Percentiles rank a stretch among this genome's conserved stretches.
Evolutionary conservation across 1,140 invertebrate genomes (phyloP).

Genomic region (Pissodes strobi): DNA sequence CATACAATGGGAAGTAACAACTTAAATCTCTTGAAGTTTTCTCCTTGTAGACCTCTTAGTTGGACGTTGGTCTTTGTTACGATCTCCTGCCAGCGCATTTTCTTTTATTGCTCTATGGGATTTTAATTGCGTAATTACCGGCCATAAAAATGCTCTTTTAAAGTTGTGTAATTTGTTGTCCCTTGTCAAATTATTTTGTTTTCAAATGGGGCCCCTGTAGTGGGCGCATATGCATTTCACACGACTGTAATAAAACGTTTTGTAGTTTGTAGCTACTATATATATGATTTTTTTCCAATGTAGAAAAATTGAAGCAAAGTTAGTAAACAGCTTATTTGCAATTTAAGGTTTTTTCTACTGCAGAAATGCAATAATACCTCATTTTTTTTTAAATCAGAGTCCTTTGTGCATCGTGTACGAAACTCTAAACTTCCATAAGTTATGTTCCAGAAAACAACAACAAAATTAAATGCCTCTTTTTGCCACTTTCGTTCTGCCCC

Average conservation of each 20-base stretch:
- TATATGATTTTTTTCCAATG: too few relatives aligned
- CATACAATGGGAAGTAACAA: conserved; percentile 34
- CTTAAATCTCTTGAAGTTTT: conserved; percentile 26
- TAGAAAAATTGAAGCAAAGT: too few relatives aligned
- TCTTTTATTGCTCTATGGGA: conserved; percentile 32
- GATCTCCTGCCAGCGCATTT: not conserved
- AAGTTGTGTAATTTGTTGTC: conserved; percentile 15
- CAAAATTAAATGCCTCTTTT: not conserved
- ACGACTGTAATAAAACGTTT: too few relatives aligned
- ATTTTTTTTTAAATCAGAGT: too few relatives aligned
- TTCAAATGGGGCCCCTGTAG: not conserved
- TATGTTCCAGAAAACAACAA: too few relatives aligned
- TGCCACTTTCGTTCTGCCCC: conserved; percentile 4
- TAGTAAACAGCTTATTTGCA: too few relatives aligned
- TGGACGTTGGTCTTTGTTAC: conserved; percentile 22
- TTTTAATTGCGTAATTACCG: conserved; percentile 35
- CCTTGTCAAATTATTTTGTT: conserved; percentile 17
- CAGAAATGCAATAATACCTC: too few relatives aligned
- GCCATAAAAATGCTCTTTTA: conserved; percentile 33
- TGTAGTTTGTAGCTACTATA: too few relatives aligned
- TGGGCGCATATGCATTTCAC: too few relatives aligned
- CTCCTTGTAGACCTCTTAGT: conserved; percentile 23
- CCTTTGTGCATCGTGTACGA: too few relatives aligned
- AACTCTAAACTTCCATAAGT: too few relatives aligned
- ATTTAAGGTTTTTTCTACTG: too few relatives aligned